Evolutionary conservation across 30 jellyfish, hydroid and myxozoan species (phyloP).

Genomic region (Cassiopea andromeda): DNA sequence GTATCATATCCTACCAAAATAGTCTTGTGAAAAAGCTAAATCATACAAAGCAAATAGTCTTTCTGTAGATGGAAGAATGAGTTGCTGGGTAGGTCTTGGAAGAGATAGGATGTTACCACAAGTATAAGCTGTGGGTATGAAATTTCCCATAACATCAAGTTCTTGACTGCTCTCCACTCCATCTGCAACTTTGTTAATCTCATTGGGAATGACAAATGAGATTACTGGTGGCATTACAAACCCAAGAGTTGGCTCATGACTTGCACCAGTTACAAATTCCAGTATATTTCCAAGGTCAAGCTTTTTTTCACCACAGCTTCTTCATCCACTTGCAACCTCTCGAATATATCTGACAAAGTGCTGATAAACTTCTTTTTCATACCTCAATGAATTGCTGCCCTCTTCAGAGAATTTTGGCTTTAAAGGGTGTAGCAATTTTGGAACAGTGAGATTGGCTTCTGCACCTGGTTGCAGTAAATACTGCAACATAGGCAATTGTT

Average conservation of each 20-base stretch:
- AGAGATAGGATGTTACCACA: constrained; percentile 34
- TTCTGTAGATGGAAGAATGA: constrained; percentile 19
- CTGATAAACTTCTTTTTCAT: constrained; percentile 37
- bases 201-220: constrained; percentile 1
- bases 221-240: constrained; percentile 32
- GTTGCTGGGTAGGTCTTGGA: constrained; percentile 42
- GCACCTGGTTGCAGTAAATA: constrained; percentile 15
- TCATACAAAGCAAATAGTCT: constrained; percentile 19
- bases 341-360: constrained; percentile 20
- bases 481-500: constrained; percentile 35
- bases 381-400: constrained; percentile 13
- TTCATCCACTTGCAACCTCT: constrained; percentile 42
- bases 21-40: not conserved
- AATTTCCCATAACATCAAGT: not conserved
- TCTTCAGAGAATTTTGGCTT: constrained; percentile 40
- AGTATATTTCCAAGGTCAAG: constrained; percentile 5
- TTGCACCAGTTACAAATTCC: constrained; percentile 47
- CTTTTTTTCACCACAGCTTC: not conserved
- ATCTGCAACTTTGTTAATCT: not conserved
- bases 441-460: constrained; percentile 11
- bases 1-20: not conserved
- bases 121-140: constrained; percentile 40
- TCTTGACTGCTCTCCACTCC: not conserved
- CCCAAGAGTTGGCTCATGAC: constrained; percentile 62
- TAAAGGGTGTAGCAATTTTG: constrained; percentile 14